Evolutionary conservation across 2,888 invertebrate species (phyloP), one percentile per base, ranked within the genome.

Genomic region (Mayetiola destructor): DNA sequence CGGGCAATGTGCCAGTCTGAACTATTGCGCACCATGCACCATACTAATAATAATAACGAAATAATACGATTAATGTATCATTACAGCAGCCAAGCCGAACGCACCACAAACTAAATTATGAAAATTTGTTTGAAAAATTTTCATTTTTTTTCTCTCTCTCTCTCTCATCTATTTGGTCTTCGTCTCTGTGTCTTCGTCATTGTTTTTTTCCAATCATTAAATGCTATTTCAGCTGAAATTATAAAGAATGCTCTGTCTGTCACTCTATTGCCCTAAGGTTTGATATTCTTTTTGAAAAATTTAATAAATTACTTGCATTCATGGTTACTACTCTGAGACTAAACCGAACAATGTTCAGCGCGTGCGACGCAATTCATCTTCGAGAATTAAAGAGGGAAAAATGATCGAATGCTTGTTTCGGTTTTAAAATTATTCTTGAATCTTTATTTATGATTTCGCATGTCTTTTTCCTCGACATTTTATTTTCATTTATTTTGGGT

Each of bases 31-130:
- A 48, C 23, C 12, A 27, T 27, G 18, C 8, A 39, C 3, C 9
- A 10, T n/a, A n/a, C n/a, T n/a, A n/a, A n/a, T n/a, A n/a, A 23
- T 48, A 48, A 48, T 48, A 48, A 48, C 48, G 27, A 48, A 48
- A 48, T 48, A 48, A 48, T 27, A 48, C 27, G 27, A 48, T n/a
- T 27, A 48, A 48, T 48, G 48, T 48, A 27, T 48, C 27, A 27
- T 48, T 48, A 48, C 27, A 27, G 27, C 27, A 48, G 16, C 27
- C 48, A 48, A 23, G 27, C 14, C 48, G 39, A 39, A n/a, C n/a
- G n/a, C n/a, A n/a, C n/a, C n/a, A n/a, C n/a, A n/a, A n/a, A n/a
- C n/a, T n/a, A n/a, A n/a, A n/a, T n/a, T n/a, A n/a, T n/a, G n/a
- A n/a, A n/a, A n/a, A n/a, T n/a, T n/a, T n/a, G n/a, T n/a, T n/a